These are phyloP conservation scores for Chromis chromis DNA, from an alignment of 2,797 vertebrate genomes.

Conservation along the genomic window DNA sequence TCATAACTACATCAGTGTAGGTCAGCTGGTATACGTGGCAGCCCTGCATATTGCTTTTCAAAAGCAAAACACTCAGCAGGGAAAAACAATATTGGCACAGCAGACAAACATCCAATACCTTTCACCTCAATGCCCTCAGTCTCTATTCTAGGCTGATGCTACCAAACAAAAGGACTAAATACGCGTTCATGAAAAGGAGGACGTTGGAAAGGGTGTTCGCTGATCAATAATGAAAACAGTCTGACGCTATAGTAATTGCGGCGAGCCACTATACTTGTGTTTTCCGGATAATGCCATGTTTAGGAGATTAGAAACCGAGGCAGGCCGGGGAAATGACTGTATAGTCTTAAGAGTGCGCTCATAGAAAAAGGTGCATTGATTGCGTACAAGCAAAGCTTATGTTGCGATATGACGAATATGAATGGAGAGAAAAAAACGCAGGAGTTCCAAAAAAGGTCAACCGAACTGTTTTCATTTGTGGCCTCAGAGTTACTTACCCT, in stretches of 20 bases:
- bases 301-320: constrained; percentile 55
- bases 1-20: background rate
- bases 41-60: constrained; percentile 29
- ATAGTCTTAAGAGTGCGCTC: constrained; percentile 36
- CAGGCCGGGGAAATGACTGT: constrained; percentile 35
- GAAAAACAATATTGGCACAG: constrained; percentile 57
- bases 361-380: constrained; percentile 35
- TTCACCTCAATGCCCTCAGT: constrained; percentile 58
- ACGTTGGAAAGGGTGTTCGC: constrained; percentile 60
- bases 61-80: constrained; percentile 44
- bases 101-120: constrained; percentile 62
- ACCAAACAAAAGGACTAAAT: constrained; percentile 70
- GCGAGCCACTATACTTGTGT: constrained; percentile 46
- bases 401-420: constrained; percentile 44
- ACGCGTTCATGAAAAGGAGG: constrained; percentile 69
- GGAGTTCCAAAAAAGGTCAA: constrained; percentile 56
- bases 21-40: background rate
- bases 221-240: constrained; percentile 73
- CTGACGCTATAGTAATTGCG: constrained; percentile 58
- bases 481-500: constrained; percentile 44
- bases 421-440: constrained; percentile 27
- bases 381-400: constrained; percentile 17
- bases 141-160: constrained; percentile 63
- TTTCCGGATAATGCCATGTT: constrained; percentile 68
- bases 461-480: constrained; percentile 55